Conservation (phyloP, 1,140 invertebrate species). For the Cydia splendana region DNA sequence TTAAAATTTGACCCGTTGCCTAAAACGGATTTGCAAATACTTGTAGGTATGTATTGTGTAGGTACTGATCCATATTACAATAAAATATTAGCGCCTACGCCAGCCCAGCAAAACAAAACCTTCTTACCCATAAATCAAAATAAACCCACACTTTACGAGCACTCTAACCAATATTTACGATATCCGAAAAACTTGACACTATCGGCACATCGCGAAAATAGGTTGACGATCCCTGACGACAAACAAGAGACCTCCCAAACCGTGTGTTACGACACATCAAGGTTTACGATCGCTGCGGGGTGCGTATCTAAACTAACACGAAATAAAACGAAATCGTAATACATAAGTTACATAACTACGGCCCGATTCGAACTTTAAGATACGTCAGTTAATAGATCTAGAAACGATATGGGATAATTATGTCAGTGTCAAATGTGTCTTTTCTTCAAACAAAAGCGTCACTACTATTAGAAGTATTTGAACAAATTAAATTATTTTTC, state of each 20-base stretch:
- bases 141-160: slow-evolving; percentile 1
- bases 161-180: neutral
- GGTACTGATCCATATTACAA: no score
- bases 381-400: no score
- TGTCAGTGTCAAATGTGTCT: no score
- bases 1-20: no score
- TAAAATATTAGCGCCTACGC: neutral
- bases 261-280: neutral
- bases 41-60: no score
- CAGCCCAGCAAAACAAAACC: neutral
- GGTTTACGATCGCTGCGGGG: neutral
- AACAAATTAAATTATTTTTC: no score
- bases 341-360: neutral
- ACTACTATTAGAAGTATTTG: no score
- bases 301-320: slow-evolving; percentile 11
- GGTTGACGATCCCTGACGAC: neutral
- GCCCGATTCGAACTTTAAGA: no score
- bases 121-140: neutral
- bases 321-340: neutral
- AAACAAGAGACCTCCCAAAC: neutral
- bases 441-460: no score
- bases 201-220: slow-evolving; percentile 12
- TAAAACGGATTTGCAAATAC: no score
- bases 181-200: neutral
- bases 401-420: no score